phyloP scores from a whole-genome alignment of 37 sponge, comb jelly and placozoan genomes.

The Cliona cf. orientalis region DNA sequence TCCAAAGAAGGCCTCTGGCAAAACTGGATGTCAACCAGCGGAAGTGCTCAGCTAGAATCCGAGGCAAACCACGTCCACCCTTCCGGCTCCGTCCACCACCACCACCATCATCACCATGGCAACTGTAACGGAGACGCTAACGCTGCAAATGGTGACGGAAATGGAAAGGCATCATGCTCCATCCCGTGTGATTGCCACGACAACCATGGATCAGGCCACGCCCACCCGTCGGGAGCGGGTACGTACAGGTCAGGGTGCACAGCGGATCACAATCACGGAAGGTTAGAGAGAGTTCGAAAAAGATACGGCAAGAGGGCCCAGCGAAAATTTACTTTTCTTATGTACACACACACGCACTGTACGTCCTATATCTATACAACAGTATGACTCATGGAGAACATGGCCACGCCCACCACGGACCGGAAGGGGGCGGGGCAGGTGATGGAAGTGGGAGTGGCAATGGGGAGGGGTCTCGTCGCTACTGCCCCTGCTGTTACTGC shows the following conservation, averaged over 20 bases:
- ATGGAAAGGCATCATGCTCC: constrained; percentile 2
- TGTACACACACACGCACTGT: no score
- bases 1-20: constrained; percentile 62
- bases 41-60: constrained; percentile 30
- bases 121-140: constrained; percentile 1
- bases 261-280: not conserved
- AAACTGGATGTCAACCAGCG: constrained; percentile 63
- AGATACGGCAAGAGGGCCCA: no score
- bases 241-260: not conserved
- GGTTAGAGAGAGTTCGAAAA: no score
- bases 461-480: constrained; percentile 21
- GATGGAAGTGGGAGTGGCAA: constrained; percentile 15
- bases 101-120: constrained; percentile 10
- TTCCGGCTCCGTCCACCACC: constrained; percentile 7
- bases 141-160: constrained; percentile 2
- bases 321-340: no score
- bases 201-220: not conserved
- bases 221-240: not conserved
- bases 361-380: no score
- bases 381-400: no score
- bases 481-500: constrained; percentile 85
- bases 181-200: constrained; percentile 25
- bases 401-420: no score
- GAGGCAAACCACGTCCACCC: constrained; percentile 13
- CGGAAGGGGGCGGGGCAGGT: no score